Percentiles rank a stretch among this genome's conserved stretches.
phyloP scores from a whole-genome alignment of 2,113 vertebrate species.

The Pelmatolapia mariae region DNA sequence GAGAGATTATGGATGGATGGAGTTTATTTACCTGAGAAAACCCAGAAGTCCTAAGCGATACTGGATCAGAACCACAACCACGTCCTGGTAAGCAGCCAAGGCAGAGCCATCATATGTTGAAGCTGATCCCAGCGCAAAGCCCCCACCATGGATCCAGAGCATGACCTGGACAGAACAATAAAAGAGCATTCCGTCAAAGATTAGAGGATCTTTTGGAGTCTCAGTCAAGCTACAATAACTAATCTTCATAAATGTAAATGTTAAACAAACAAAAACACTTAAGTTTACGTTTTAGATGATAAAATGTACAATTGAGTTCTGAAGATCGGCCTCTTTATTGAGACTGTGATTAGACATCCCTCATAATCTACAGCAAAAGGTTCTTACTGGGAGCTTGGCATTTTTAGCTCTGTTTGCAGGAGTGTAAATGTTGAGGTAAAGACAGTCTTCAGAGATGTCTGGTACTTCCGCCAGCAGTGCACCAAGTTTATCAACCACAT shows the following conservation, averaged over 20 bases:
- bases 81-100: constrained; percentile 76
- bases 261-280: too few species aligned
- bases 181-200: rapidly evolving
- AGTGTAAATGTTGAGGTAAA: constrained; percentile 73
- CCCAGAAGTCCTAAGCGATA: constrained; percentile 74
- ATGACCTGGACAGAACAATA: constrained; percentile 72
- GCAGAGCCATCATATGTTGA: constrained; percentile 74
- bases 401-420: constrained; percentile 51
- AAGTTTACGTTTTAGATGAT: too few species aligned
- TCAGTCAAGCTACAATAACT: neutral
- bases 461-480: neutral
- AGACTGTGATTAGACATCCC: too few species aligned
- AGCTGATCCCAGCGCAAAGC: constrained; percentile 50
- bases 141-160: constrained; percentile 85
- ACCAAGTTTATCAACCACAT: neutral
- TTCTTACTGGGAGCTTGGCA: constrained; percentile 68
- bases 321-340: too few species aligned
- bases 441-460: constrained; percentile 71
- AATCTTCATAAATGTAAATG: neutral
- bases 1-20: neutral
- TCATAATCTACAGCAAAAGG: neutral
- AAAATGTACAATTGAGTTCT: too few species aligned
- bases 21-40: neutral
- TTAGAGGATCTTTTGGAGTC: neutral
- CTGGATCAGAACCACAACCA: constrained; percentile 82